Base-by-base conservation (phyloP, 2,888 invertebrate genomes). In the Eupithecia centaureata region DNA sequence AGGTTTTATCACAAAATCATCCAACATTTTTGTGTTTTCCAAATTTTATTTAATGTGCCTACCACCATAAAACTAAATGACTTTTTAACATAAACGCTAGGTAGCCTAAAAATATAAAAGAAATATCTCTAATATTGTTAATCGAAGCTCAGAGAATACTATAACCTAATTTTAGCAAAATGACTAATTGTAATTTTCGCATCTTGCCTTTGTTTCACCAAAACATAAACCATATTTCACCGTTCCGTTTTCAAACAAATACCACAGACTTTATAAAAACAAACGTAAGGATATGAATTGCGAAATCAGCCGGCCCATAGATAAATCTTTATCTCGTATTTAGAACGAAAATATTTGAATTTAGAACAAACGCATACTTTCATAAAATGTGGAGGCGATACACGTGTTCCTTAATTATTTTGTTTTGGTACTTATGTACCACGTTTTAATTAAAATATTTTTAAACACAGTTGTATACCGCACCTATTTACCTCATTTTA, bases 211-310 rank as follows among this genome's bases (percentile, higher is more conserved):
- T 47, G 22, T 42, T 22, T 47, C 47, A 22, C 12, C 47, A 47
- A 47, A 47, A 10, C 47, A 47, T 47, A 47, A 4, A 38, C 22
- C 18, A 47, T 18, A 3, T 47, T 22, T 22, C 47, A 47, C 10
- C 47, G 47, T 47, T 47, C 47, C 22, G 22, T 3, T 22, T 47
- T 47, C 47, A 47, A 47, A 47, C 47, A 47, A 47, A 47, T 47
- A 47, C 18, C 47, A 47, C 47, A 4, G 22, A 47, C 47, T 22
- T 22, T 47, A 57, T 54, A 68, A 61, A 71, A 68, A 73, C 65
- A 70, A 57, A 63, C 33, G 51, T 57, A 68, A 67, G 59, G 51
- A 72, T 68, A 71, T 60, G 33, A 42, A 68, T 74, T 63, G 73
- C 70, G 30, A 69, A 70, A 67, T 63, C 71, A 74, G 67, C 65